Percentiles rank a stretch among this genome's conserved stretches.
phyloP scores from a whole-genome alignment of 2,113 vertebrate species.

The crab-eating macaque (Macaca fascicularis) region DNA sequence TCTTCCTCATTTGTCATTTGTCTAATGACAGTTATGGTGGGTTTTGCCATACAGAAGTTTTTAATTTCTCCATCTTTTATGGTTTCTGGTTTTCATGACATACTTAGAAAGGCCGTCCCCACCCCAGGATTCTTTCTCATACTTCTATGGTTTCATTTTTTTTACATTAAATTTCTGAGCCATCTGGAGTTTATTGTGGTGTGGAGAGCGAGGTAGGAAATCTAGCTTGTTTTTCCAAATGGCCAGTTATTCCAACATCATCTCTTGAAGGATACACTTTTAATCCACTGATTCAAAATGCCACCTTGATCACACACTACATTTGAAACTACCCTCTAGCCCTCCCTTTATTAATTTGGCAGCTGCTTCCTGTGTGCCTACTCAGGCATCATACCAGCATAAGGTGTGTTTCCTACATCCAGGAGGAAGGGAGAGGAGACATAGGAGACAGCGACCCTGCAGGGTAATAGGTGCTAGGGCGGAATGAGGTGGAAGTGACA shows the following conservation, averaged over 20 bases:
- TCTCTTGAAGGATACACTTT: neutral
- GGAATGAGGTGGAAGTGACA: neutral
- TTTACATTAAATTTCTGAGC: constrained; percentile 61
- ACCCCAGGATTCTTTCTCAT: constrained; percentile 63
- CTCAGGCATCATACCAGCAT: neutral
- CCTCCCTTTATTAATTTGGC: neutral
- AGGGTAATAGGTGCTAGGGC: neutral
- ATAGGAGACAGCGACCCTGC: neutral
- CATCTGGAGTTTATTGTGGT: constrained; percentile 71
- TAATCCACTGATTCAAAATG: constrained; percentile 7
- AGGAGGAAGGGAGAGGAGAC: neutral
- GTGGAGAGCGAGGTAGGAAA: constrained; percentile 25
- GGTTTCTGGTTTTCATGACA: constrained; percentile 65
- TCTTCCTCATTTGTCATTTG: constrained; percentile 25
- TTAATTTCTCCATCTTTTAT: constrained; percentile 62
- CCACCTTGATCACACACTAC: neutral
- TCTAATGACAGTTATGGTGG: constrained; percentile 21
- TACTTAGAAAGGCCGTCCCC: constrained; percentile 55
- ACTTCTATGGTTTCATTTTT: constrained; percentile 60
- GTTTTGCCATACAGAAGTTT: constrained; percentile 54
- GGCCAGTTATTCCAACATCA: neutral
- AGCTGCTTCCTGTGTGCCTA: neutral
- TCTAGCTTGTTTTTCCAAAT: constrained; percentile 31
- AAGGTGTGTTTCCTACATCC: neutral
- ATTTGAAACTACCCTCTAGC: neutral